A percentile compares a stretch with the other conserved stretches of the same genome.
Conservation (phyloP, 2,113 vertebrate genomes). For the Oceanites oceanicus region DNA sequence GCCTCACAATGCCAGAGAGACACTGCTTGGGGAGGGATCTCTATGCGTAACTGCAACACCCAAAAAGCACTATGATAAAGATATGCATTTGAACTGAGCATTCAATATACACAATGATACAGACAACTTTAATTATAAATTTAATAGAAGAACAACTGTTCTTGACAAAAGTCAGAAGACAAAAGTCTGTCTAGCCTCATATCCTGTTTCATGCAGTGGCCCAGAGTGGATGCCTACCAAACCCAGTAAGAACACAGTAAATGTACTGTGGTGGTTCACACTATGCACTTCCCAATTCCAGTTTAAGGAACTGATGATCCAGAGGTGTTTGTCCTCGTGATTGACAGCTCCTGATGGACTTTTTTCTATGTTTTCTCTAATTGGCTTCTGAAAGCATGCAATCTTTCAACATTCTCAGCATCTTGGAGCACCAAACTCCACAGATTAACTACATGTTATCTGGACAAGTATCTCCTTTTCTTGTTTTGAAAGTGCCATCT, state of each 20-base stretch:
- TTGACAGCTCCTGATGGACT: background rate
- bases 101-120: background rate
- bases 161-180: background rate
- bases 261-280: rapidly evolving
- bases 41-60: background rate
- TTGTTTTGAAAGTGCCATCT: background rate
- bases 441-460: background rate
- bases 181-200: rapidly evolving
- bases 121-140: background rate
- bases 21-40: background rate
- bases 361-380: background rate
- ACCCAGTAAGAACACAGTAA: background rate
- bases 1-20: background rate
- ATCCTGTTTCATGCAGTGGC: background rate
- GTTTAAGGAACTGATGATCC: background rate
- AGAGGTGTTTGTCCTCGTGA: background rate
- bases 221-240: background rate
- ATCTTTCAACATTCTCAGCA: background rate
- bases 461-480: background rate
- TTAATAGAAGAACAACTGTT: background rate
- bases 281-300: background rate
- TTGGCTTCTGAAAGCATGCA: background rate
- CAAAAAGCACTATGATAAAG: background rate
- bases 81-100: background rate
- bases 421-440: background rate